A percentile compares a stretch with the other conserved stretches of the same genome.
Conservation (phyloP, 2,888 invertebrate species). For the Noctua fimbriata region DNA sequence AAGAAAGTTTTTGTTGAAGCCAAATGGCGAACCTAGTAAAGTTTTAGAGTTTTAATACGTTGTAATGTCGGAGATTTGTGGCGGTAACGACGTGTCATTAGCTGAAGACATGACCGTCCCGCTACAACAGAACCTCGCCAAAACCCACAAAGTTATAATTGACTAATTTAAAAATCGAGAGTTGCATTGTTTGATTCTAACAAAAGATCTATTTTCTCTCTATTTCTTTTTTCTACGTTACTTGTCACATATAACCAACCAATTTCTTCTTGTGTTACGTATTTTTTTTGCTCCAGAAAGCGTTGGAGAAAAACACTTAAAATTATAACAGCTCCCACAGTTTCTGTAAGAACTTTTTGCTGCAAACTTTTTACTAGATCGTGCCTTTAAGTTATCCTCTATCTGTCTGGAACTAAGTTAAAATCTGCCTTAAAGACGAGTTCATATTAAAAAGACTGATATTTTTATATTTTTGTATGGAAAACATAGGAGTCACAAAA, state of each 20-base stretch:
- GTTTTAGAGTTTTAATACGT: slow-evolving; percentile 89
- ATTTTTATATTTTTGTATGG: neutral
- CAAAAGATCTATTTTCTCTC: slow-evolving; percentile 54
- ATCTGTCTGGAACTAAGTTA: slow-evolving; percentile 41
- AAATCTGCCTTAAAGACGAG: slow-evolving; percentile 18
- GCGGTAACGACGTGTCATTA: slow-evolving; percentile 88
- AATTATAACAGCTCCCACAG: slow-evolving; percentile 37
- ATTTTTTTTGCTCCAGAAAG: slow-evolving; percentile 33
- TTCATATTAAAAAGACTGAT: slow-evolving; percentile 3
- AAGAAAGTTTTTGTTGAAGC: slow-evolving; percentile 87
- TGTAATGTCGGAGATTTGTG: slow-evolving; percentile 89
- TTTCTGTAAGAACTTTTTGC: slow-evolving; percentile 45
- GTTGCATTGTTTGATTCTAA: slow-evolving; percentile 67
- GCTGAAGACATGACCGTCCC: slow-evolving; percentile 78
- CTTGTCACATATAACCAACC: slow-evolving; percentile 16
- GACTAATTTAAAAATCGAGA: slow-evolving; percentile 76
- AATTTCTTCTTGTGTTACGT: slow-evolving; percentile 30
- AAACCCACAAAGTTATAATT: slow-evolving; percentile 76
- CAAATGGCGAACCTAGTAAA: slow-evolving; percentile 86
- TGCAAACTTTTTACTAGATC: slow-evolving; percentile 46
- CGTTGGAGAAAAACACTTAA: slow-evolving; percentile 33
- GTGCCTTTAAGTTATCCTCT: slow-evolving; percentile 42
- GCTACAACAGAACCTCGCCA: slow-evolving; percentile 69
- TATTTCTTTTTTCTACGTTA: slow-evolving; percentile 25
- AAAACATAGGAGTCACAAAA: neutral